phyloP scores from a whole-genome alignment of 2,888 invertebrate genomes.

The Acleris sparsana region DNA sequence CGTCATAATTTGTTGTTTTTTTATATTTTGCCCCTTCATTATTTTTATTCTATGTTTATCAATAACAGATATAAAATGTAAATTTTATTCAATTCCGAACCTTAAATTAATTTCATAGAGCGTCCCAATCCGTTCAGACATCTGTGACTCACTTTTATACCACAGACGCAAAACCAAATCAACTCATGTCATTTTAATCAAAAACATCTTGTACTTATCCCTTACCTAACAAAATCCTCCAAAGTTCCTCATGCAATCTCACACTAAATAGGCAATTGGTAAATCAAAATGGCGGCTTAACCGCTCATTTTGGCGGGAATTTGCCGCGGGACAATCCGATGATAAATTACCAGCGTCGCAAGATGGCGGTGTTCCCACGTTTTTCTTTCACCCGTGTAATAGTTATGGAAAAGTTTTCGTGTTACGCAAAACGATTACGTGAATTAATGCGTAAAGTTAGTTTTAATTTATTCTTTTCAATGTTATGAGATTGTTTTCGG shows the following conservation, averaged over 20 bases:
- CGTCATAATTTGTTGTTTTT: no score
- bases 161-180: no score
- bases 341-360: neutral
- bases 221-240: neutral
- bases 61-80: no score
- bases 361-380: conserved; percentile 9
- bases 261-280: neutral
- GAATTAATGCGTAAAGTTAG: conserved; percentile 10
- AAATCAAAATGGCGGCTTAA: conserved; percentile 1
- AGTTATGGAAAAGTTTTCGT: neutral
- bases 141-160: no score
- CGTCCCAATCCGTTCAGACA: no score
- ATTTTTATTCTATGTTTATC: no score
- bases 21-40: no score
- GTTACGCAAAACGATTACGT: conserved; percentile 1
- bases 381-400: conserved; percentile 4
- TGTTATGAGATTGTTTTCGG: no score
- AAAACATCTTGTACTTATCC: no score
- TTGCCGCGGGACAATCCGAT: conserved; percentile 6
- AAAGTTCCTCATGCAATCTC: neutral
- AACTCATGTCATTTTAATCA: no score
- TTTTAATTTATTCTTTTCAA: conserved; percentile 2
- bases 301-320: conserved; percentile 1
- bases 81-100: no score
- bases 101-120: no score